phyloP scores from a whole-genome alignment of 2,113 vertebrate species.

The Siniperca knerii region DNA sequence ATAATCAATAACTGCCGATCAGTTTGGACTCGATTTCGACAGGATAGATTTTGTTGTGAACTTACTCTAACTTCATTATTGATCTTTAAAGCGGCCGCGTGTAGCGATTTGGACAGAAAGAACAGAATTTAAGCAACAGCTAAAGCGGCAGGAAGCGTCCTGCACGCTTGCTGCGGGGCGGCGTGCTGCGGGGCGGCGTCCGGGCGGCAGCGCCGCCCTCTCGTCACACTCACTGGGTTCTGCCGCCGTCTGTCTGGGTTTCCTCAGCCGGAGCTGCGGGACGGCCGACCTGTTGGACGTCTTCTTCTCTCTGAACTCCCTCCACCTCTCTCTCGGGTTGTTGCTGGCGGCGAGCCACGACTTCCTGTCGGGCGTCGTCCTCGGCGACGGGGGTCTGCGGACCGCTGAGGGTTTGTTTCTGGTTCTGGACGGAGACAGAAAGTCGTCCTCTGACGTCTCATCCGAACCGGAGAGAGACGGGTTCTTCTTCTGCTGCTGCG shows the following conservation, averaged over 20 bases:
- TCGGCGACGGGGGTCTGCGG: neutral
- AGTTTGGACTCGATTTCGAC: no score
- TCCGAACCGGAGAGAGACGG: neutral
- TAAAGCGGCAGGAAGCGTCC: no score
- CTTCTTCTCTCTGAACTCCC: constrained; percentile 44
- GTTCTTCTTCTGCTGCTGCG: constrained; percentile 1
- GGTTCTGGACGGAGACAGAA: neutral
- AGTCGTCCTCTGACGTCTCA: constrained; percentile 29
- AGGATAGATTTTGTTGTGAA: no score
- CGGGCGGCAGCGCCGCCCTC: no score
- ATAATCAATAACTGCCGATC: no score
- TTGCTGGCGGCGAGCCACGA: neutral
- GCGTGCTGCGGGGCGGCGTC: no score
- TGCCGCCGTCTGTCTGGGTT: neutral
- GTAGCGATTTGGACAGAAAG: no score
- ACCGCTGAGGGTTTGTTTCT: neutral
- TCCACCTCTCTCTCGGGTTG: constrained; percentile 29
- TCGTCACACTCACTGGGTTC: constrained; percentile 68
- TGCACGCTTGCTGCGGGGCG: no score
- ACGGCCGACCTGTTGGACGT: neutral
- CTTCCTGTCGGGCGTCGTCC: neutral
- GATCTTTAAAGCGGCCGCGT: no score
- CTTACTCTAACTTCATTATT: no score
- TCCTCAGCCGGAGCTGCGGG: constrained; percentile 1
- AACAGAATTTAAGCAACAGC: no score